Conservation (phyloP, 2,113 vertebrate species). For the Merops nubicus region DNA sequence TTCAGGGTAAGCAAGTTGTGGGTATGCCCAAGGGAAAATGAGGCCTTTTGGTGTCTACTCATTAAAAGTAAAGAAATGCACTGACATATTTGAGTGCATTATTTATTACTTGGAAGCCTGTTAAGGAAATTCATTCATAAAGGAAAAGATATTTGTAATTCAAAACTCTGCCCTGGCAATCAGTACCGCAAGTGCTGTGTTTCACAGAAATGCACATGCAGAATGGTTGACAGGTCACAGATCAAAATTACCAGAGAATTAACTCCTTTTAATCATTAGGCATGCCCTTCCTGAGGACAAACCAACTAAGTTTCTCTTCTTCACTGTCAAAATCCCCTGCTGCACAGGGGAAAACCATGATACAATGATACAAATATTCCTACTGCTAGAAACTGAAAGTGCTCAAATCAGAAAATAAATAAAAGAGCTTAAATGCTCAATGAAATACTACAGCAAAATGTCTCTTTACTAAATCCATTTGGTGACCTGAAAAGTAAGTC, state of each 20-base stretch:
- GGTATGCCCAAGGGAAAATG: background rate
- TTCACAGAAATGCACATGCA: background rate
- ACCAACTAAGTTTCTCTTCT: constrained; percentile 10
- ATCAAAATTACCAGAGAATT: background rate
- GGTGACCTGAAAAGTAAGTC: background rate
- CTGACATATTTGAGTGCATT: background rate
- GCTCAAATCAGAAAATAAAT: background rate
- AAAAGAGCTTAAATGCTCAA: background rate
- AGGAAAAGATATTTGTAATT: background rate
- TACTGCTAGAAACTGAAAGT: background rate
- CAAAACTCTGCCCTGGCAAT: background rate
- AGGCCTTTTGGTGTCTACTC: background rate
- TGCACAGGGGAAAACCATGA: background rate
- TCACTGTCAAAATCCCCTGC: background rate
- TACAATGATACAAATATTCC: background rate
- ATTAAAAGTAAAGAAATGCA: background rate
- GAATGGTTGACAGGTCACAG: background rate
- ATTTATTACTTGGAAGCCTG: background rate
- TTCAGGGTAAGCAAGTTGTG: accelerated
- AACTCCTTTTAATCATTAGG: constrained; percentile 17
- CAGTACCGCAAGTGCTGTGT: accelerated
- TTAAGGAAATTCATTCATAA: background rate
- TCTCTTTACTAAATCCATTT: background rate
- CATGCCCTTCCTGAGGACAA: background rate
- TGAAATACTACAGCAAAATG: background rate